Percentiles rank a stretch among this genome's conserved stretches.
These are phyloP conservation scores for Raja brachyura DNA, from an alignment of 2,113 vertebrate species.

Conservation along the genomic window DNA sequence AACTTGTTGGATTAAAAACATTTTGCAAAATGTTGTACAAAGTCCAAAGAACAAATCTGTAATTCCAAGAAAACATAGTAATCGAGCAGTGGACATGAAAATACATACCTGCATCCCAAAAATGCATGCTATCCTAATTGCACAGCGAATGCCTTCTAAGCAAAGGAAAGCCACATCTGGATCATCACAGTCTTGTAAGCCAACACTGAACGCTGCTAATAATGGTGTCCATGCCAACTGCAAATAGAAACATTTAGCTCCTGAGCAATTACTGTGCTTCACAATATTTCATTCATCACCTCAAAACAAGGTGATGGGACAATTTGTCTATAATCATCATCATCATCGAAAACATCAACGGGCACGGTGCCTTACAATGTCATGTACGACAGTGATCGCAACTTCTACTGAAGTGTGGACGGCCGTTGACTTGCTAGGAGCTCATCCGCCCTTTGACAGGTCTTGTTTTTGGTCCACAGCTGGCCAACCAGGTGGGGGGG, in stretches of 20 bases:
- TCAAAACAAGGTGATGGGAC: neutral
- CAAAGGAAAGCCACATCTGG: conserved; percentile 87
- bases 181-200: conserved; percentile 93
- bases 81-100: neutral
- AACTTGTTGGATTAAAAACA: too few species aligned
- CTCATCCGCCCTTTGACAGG: too few species aligned
- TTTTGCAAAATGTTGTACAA: too few species aligned
- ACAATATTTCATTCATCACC: neutral
- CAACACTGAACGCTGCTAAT: conserved; percentile 88
- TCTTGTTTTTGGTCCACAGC: too few species aligned
- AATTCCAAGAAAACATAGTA: neutral
- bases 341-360: too few species aligned
- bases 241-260: conserved; percentile 39
- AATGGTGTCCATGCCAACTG: conserved; percentile 92
- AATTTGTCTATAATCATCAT: neutral
- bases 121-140: conserved; percentile 87
- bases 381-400: too few species aligned
- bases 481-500: too few species aligned
- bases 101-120: conserved; percentile 88
- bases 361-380: too few species aligned
- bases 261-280: neutral
- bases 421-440: too few species aligned
- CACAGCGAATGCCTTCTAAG: conserved; percentile 91
- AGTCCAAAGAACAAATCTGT: neutral
- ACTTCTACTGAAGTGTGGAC: too few species aligned